A percentile compares a stretch with the other conserved stretches of the same genome.
Evolutionary conservation across 2,888 invertebrate genomes (phyloP).

Genomic region (Schizaphis graminum): DNA sequence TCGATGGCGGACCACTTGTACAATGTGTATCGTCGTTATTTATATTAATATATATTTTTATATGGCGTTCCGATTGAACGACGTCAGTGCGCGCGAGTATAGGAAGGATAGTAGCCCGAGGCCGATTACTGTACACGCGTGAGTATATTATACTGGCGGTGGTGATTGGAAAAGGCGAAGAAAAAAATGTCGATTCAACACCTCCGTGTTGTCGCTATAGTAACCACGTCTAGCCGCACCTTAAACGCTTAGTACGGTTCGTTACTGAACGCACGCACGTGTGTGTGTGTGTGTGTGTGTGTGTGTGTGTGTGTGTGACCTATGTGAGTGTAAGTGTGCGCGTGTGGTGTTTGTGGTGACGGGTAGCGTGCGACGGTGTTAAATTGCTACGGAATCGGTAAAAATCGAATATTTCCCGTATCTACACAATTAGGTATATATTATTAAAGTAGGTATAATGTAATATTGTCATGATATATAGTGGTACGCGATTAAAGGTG

Average conservation of each 20-base stretch:
- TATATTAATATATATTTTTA: background rate
- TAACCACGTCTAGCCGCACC: conserved; percentile 26
- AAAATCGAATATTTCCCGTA: conserved; percentile 3
- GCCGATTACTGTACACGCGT: background rate
- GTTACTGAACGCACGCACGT: background rate
- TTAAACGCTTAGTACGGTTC: conserved; percentile 20
- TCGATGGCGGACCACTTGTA: background rate
- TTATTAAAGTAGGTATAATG: background rate
- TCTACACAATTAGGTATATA: background rate
- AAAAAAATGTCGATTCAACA: conserved; percentile 56
- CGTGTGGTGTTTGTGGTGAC: background rate
- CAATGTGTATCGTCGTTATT: background rate
- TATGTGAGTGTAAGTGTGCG: background rate
- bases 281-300: background rate
- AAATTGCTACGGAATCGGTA: conserved; percentile 4
- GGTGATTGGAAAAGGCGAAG: conserved; percentile 40
- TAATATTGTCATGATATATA: background rate
- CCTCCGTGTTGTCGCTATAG: conserved; percentile 44
- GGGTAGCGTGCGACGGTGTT: conserved; percentile 28
- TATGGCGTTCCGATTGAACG: background rate
- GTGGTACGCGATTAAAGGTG: background rate
- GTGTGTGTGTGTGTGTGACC: background rate
- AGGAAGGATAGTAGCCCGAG: background rate
- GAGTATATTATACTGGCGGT: background rate
- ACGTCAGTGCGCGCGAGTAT: background rate